Evolutionary conservation across 2,888 invertebrate species (phyloP).

Genomic region (Dolichomitus sp.): DNA sequence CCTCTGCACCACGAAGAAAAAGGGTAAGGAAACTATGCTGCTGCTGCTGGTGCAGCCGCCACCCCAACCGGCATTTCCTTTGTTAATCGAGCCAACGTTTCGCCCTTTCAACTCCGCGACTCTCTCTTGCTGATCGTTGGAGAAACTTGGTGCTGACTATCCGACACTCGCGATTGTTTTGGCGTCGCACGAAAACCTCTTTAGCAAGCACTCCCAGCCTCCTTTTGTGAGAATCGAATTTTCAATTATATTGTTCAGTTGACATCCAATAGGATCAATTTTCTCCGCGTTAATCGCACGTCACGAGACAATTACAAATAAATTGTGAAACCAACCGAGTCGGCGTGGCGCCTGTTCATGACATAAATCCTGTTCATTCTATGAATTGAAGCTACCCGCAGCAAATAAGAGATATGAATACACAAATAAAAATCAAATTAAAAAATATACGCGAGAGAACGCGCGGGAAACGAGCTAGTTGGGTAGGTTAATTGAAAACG

Average conservation of each 20-base stretch:
- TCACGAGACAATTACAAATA: slow-evolving; percentile 33
- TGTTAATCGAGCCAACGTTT: slow-evolving; percentile 58
- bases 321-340: slow-evolving; percentile 6
- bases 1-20: slow-evolving; percentile 36
- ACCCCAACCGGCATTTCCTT: slow-evolving; percentile 31
- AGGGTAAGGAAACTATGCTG: slow-evolving; percentile 40
- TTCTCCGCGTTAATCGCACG: slow-evolving; percentile 40
- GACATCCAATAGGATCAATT: slow-evolving; percentile 24
- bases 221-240: slow-evolving; percentile 2
- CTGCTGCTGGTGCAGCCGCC: slow-evolving; percentile 21
- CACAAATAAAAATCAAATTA: background rate
- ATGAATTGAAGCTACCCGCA: slow-evolving; percentile 8
- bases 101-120: slow-evolving; percentile 40
- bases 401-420: slow-evolving; percentile 46
- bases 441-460: slow-evolving; percentile 2
- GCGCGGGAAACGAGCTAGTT: slow-evolving; percentile 15
- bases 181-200: background rate
- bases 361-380: slow-evolving; percentile 38
- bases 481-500: slow-evolving; percentile 52
- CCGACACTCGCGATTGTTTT: slow-evolving; percentile 1
- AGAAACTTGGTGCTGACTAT: slow-evolving; percentile 45
- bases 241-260: slow-evolving; percentile 26
- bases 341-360: slow-evolving; percentile 13
- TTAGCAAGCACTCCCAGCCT: background rate
- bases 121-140: slow-evolving; percentile 16